Evolutionary conservation across 1,140 invertebrate species (phyloP).

Genomic region (Cephus cinctus): DNA sequence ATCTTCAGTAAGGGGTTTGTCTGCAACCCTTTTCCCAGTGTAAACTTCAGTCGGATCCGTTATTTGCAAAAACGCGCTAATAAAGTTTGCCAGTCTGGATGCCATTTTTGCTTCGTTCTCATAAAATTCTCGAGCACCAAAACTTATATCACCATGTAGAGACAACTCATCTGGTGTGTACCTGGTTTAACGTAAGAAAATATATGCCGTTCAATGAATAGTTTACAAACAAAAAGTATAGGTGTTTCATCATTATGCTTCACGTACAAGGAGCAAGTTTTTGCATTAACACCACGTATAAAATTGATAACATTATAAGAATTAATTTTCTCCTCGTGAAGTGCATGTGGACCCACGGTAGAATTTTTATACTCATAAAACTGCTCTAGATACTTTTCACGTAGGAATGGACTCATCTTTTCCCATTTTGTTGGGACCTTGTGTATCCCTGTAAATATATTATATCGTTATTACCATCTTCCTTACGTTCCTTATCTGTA

Average conservation of each 20-base stretch:
- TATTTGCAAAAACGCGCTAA: slow-evolving; percentile 90
- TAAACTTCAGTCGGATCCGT: slow-evolving; percentile 93
- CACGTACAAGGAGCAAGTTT: slow-evolving; percentile 69
- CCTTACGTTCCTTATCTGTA: too few relatives aligned
- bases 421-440: slow-evolving; percentile 79
- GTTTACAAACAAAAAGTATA: too few relatives aligned
- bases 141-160: slow-evolving; percentile 81
- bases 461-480: too few relatives aligned
- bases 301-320: slow-evolving; percentile 77
- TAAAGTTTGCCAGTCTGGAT: slow-evolving; percentile 89
- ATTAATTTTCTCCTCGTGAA: slow-evolving; percentile 69
- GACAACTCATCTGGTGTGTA: slow-evolving; percentile 72
- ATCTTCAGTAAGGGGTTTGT: slow-evolving; percentile 86
- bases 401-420: slow-evolving; percentile 64
- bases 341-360: slow-evolving; percentile 61
- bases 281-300: slow-evolving; percentile 69
- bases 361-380: slow-evolving; percentile 73
- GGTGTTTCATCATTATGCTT: too few relatives aligned
- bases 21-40: slow-evolving; percentile 85
- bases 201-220: too few relatives aligned
- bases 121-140: slow-evolving; percentile 84
- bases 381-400: slow-evolving; percentile 72
- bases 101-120: slow-evolving; percentile 96
- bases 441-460: slow-evolving; percentile 69
- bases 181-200: slow-evolving; percentile 44